Base-by-base conservation (phyloP, 23 tunicate genomes). In the Halocynthia roretzi region DNA sequence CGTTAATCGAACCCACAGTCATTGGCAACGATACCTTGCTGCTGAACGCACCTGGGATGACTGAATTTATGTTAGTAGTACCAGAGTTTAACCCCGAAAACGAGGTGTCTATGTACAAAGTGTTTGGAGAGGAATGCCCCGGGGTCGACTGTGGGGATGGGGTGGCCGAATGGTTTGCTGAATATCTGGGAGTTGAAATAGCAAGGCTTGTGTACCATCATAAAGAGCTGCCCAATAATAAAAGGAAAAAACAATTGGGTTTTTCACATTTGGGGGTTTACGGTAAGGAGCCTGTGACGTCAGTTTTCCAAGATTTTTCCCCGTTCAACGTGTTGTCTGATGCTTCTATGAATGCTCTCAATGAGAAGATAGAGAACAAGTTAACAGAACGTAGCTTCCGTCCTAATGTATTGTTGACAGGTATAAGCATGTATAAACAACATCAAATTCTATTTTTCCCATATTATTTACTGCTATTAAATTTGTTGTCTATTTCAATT, bases 241-340 rank as follows among this genome's bases (percentile, higher is more conserved):
- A 74, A 74, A 53, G 50, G 1, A 53, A 54, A 62, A 74, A 74
- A 6, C 64, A 54, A 14, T 1, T 74, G 67, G 62, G 31, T 17
- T 74, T 53, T 54, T 22, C 64, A 0, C 78, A 74, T 56, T 53
- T 74, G 12, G 78, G 78, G 5, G 63, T 74, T 12, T 74, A 74
- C 22, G 15, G 44, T 8, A 53, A 74, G 6, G 63, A 19, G 52
- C 56, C 78, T 50, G 14, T 53, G 8, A 22, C 55, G 56, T 53
- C 78, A 8, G 56, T 53, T 12, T 74, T 74, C 31, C 78, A 74
- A 17, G 78, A 74, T 74, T 53, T 54, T 54, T 50, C 60, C 14
- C 60, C 78, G 55, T 74, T 74, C 56, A 74, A 74, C 21, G 5
- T 74, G 78, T 40, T 74, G n/a, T 74, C 78, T 10, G 64, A 74